These are phyloP conservation scores for Euplexia lucipara DNA, from an alignment of 2,888 invertebrate species.

Conservation along the genomic window DNA sequence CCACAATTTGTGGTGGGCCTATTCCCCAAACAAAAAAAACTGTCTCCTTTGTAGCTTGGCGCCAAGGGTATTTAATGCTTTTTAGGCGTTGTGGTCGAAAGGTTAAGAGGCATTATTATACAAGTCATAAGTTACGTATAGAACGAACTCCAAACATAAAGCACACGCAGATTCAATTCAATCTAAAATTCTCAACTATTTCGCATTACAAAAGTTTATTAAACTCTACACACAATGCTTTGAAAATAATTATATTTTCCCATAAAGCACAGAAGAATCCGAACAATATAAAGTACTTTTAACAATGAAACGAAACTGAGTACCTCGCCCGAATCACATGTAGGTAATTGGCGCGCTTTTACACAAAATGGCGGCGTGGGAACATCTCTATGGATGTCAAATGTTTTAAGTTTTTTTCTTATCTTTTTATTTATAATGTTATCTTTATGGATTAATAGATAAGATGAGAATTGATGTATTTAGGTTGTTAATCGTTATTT, in stretches of 20 bases:
- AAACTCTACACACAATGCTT: slow-evolving; percentile 61
- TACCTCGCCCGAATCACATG: slow-evolving; percentile 77
- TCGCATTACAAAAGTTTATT: slow-evolving; percentile 57
- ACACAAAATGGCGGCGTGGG: slow-evolving; percentile 74
- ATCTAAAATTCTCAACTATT: slow-evolving; percentile 21
- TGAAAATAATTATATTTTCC: slow-evolving; percentile 59
- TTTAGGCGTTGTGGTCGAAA: no score
- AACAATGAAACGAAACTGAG: slow-evolving; percentile 77
- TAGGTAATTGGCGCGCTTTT: slow-evolving; percentile 72
- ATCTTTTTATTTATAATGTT: slow-evolving; percentile 1
- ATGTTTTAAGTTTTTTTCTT: slow-evolving; percentile 1
- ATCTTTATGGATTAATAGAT: slow-evolving; percentile 13
- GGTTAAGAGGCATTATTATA: no score
- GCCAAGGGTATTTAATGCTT: no score
- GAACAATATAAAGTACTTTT: slow-evolving; percentile 60
- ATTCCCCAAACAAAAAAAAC: no score
- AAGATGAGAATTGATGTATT: slow-evolving; percentile 1
- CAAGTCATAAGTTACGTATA: no score
- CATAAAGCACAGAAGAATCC: slow-evolving; percentile 74
- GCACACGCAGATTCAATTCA: no score
- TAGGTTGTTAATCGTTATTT: neutral
- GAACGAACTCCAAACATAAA: no score
- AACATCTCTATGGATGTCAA: slow-evolving; percentile 52
- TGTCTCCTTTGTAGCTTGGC: no score
- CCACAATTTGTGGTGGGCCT: no score